phyloP scores from a whole-genome alignment of 1,140 invertebrate species.

The Physella acuta region DNA sequence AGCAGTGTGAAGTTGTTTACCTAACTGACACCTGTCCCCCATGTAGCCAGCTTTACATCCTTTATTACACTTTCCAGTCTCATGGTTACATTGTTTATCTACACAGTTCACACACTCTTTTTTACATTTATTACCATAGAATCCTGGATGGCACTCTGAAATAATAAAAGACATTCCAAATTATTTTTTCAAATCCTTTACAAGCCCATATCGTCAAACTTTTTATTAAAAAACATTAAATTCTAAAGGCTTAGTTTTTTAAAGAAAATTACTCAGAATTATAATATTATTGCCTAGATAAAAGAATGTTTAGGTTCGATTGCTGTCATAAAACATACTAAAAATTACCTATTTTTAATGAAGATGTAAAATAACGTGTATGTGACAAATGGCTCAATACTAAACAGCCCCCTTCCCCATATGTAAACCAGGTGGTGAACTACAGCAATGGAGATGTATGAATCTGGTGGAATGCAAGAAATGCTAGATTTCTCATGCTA shows the following conservation, averaged over 20 bases:
- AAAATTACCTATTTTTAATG: too few relatives aligned
- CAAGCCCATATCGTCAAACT: neutral
- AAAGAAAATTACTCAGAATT: neutral
- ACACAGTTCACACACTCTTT: conserved; percentile 35
- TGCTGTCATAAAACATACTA: too few relatives aligned
- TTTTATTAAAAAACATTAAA: neutral
- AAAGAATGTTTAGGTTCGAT: too few relatives aligned
- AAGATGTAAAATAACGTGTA: too few relatives aligned
- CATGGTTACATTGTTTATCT: conserved; percentile 33
- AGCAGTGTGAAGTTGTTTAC: conserved; percentile 26
- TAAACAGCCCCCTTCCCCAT: too few relatives aligned
- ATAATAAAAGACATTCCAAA: neutral
- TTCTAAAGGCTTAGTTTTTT: neutral
- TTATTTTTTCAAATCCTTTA: neutral
- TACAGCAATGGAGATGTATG: neutral
- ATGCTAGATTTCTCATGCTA: neutral
- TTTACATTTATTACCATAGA: conserved; percentile 35
- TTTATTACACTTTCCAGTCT: conserved; percentile 35
- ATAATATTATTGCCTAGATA: neutral
- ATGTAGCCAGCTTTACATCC: conserved; percentile 37
- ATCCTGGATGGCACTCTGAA: conserved; percentile 34
- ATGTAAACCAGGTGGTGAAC: neutral
- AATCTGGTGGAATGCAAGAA: neutral
- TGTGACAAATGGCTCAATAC: too few relatives aligned
- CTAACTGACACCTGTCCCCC: conserved; percentile 33